phyloP scores from a whole-genome alignment of 2,888 invertebrate genomes.

The Aleiodes alternator region DNA sequence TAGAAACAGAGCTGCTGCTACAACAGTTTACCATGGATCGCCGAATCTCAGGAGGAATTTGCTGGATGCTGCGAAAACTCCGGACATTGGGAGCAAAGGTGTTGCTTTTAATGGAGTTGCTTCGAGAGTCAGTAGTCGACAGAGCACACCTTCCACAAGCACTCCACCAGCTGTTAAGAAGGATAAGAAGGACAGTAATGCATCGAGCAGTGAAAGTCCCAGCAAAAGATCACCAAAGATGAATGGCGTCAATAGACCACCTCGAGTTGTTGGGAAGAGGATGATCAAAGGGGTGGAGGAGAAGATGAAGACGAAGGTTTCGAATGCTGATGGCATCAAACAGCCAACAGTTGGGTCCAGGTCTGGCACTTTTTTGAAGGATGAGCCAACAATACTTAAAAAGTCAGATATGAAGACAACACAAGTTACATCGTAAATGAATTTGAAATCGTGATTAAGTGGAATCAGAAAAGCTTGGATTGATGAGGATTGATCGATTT shows the following conservation, averaged over 20 bases:
- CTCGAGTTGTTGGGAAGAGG: conserved; percentile 58
- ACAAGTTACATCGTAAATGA: conserved; percentile 67
- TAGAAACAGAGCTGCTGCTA: conserved; percentile 68
- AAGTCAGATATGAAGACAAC: conserved; percentile 73
- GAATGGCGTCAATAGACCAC: conserved; percentile 59
- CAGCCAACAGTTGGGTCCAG: conserved; percentile 77
- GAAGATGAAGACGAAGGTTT: conserved; percentile 67
- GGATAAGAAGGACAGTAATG: conserved; percentile 66
- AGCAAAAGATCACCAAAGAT: conserved; percentile 70
- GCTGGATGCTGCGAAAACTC: conserved; percentile 77
- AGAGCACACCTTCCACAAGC: conserved; percentile 56
- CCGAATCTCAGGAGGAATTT: conserved; percentile 77
- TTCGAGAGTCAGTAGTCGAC: conserved; percentile 56
- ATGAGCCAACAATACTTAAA: conserved; percentile 82
- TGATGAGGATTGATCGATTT: background rate
- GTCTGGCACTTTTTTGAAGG: conserved; percentile 86
- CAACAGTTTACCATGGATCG: conserved; percentile 70
- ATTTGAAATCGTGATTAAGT: background rate
- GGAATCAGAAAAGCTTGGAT: background rate
- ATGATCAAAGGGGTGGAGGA: conserved; percentile 59
- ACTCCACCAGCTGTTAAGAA: conserved; percentile 56
- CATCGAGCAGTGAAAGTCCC: conserved; percentile 67
- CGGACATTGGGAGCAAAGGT: conserved; percentile 74
- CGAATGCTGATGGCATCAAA: conserved; percentile 66
- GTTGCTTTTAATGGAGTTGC: conserved; percentile 56